Evolutionary conservation across 2,113 vertebrate genomes (phyloP).

Genomic region (Oncorhynchus clarkii): DNA sequence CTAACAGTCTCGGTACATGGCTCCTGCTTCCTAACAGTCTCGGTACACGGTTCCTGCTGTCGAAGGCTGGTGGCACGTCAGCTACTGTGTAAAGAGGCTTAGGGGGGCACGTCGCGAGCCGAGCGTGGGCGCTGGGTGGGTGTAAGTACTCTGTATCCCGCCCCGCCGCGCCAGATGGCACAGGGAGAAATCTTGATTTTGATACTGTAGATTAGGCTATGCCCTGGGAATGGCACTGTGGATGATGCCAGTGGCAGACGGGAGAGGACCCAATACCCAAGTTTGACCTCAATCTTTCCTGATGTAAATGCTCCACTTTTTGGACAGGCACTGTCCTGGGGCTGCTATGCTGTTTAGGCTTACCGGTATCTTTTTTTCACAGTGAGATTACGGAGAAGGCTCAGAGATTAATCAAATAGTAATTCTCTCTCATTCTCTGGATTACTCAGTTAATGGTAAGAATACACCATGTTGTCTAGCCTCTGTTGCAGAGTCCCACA

Average conservation of each 20-base stretch:
- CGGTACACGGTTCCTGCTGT: neutral
- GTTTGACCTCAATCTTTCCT: slow-evolving; percentile 13
- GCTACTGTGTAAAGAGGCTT: slow-evolving; percentile 40
- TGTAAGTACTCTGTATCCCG: neutral
- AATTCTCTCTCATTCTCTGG: slow-evolving; percentile 10
- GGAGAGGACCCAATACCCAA: neutral
- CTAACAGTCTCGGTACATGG: too few species aligned
- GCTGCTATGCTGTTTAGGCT: neutral
- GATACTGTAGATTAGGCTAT: slow-evolving; percentile 19
- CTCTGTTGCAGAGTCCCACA: too few species aligned
- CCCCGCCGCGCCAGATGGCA: slow-evolving; percentile 19
- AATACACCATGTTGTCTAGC: neutral
- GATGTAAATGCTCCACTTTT: slow-evolving; percentile 5
- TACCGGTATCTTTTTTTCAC: neutral
- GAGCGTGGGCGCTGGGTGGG: neutral
- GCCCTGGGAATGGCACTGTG: neutral
- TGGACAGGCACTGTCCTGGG: neutral
- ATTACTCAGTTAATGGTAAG: slow-evolving; percentile 24
- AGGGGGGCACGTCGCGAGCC: slow-evolving; percentile 6
- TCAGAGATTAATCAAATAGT: slow-evolving; percentile 43
- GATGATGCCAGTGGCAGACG: neutral
- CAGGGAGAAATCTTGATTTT: slow-evolving; percentile 10
- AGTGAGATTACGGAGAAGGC: slow-evolving; percentile 46
- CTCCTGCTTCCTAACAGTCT: neutral
- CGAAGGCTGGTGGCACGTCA: neutral